These are phyloP conservation scores for Eurytemora carolleeae DNA, from an alignment of 1,140 invertebrate genomes.

Conservation along the genomic window DNA sequence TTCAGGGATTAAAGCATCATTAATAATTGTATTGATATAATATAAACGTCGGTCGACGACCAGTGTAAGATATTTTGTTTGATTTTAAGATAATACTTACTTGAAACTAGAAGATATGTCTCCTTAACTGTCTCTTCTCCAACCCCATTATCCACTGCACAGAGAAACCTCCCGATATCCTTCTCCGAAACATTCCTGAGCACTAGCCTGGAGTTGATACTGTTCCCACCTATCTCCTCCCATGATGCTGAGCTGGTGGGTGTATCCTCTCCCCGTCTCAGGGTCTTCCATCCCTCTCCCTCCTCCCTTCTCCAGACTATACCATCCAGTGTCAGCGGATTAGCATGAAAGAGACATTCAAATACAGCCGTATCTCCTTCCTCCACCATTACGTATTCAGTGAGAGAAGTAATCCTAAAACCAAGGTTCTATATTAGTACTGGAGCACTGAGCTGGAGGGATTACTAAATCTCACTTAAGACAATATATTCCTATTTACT, in stretches of 20 bases:
- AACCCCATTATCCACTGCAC: constrained; percentile 22
- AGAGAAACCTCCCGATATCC: not conserved
- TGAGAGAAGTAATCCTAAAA: not conserved
- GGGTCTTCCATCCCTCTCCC: not conserved
- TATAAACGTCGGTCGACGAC: no score
- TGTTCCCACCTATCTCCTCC: not conserved
- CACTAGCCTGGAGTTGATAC: not conserved
- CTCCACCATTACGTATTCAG: not conserved
- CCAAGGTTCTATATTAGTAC: no score
- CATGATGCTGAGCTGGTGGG: no score
- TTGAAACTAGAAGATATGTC: constrained; percentile 18
- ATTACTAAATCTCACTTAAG: no score
- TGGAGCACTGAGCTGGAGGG: no score
- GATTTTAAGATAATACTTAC: constrained; percentile 16
- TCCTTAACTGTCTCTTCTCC: constrained; percentile 35
- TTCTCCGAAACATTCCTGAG: not conserved
- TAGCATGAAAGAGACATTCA: not conserved
- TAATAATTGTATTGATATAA: no score
- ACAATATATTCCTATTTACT: no score
- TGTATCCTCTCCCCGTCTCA: no score
- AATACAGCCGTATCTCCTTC: not conserved
- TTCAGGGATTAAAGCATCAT: no score
- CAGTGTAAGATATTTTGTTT: no score
- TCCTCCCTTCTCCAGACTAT: not conserved
- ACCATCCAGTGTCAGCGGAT: not conserved